Conservation (phyloP, 1,140 invertebrate genomes). For the Drosophila oshimai region DNA sequence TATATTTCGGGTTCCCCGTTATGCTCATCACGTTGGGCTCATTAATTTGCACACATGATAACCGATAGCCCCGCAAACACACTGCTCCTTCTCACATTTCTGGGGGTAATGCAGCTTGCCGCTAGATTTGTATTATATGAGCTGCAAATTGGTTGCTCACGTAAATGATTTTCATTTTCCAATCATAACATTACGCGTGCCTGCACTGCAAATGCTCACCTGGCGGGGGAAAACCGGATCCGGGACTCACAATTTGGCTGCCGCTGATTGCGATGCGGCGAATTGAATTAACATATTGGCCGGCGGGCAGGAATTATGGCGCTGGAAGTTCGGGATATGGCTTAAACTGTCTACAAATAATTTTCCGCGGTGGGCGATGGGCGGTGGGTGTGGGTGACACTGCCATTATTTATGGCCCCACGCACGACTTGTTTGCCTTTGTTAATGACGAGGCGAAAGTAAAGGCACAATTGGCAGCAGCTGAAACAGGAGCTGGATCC, state of each 20-base stretch:
- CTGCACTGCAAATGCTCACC: constrained; percentile 61
- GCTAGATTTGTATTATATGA: constrained; percentile 75
- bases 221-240: constrained; percentile 6
- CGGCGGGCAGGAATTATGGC: constrained; percentile 37
- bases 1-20: constrained; percentile 44
- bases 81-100: not conserved
- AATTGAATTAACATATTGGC: constrained; percentile 78
- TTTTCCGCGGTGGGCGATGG: constrained; percentile 5
- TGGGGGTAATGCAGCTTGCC: constrained; percentile 43
- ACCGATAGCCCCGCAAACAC: constrained; percentile 6
- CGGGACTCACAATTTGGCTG: constrained; percentile 17
- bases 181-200: constrained; percentile 76
- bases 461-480: constrained; percentile 59
- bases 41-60: constrained; percentile 72
- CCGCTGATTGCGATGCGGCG: constrained; percentile 57
- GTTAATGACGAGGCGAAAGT: constrained; percentile 56
- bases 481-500: constrained; percentile 19
- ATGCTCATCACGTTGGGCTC: constrained; percentile 64
- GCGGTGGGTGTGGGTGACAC: constrained; percentile 3
- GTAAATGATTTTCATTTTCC: constrained; percentile 81
- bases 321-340: constrained; percentile 14
- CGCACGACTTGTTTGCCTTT: constrained; percentile 68
- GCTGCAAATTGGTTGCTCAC: constrained; percentile 69
- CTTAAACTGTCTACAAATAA: constrained; percentile 64
- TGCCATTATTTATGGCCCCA: constrained; percentile 69